Percentiles rank a stretch among this genome's conserved stretches.
phyloP scores from a whole-genome alignment of 2,797 vertebrate species.

The Anomalospiza imberbis region DNA sequence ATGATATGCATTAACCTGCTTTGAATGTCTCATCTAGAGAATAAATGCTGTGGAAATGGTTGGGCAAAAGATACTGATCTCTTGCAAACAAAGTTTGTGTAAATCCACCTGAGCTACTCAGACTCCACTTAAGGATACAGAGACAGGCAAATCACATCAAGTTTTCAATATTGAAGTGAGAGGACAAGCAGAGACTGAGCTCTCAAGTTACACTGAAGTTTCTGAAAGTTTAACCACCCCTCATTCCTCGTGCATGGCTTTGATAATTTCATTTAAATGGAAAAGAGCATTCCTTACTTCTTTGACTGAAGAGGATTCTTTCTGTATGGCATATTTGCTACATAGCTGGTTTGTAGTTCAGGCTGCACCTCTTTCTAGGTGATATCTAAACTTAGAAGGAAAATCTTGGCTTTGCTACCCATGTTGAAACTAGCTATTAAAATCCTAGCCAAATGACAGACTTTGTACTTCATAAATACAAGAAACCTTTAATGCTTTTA shows the following conservation, averaged over 20 bases:
- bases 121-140: slow-evolving; percentile 2
- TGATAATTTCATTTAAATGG: slow-evolving; percentile 16
- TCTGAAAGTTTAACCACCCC: not conserved
- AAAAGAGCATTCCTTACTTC: not conserved
- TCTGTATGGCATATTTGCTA: not conserved
- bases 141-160: slow-evolving; percentile 30
- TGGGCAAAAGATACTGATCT: slow-evolving; percentile 34
- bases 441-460: not conserved
- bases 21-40: slow-evolving; percentile 26
- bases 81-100: slow-evolving; percentile 22
- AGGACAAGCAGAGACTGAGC: slow-evolving; percentile 27
- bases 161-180: slow-evolving; percentile 25
- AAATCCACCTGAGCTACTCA: slow-evolving; percentile 34
- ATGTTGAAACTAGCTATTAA: not conserved
- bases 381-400: not conserved
- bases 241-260: not conserved
- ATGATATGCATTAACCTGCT: not conserved
- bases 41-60: not conserved
- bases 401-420: not conserved
- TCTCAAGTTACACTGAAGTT: not conserved
- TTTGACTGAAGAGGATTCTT: not conserved
- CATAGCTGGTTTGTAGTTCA: not conserved
- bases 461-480: not conserved
- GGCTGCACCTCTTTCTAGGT: not conserved
- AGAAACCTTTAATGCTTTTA: not conserved